phyloP scores from a whole-genome alignment of 2,888 invertebrate species.

The Aleiodes testaceus region DNA sequence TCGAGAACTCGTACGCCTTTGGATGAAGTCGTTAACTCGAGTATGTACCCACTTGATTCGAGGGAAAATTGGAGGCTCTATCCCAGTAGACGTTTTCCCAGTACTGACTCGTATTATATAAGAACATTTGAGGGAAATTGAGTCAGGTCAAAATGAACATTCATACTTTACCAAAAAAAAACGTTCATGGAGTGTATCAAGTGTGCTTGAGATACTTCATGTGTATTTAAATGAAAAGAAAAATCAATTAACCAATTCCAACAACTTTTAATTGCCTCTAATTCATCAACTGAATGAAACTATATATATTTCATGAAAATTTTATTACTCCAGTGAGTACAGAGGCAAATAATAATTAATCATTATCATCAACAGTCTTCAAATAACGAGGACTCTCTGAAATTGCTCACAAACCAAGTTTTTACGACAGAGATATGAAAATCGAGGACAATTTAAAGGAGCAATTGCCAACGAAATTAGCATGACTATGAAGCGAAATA shows the following conservation, averaged over 20 bases:
- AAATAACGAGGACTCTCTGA: conserved; percentile 20
- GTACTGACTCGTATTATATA: conserved; percentile 17
- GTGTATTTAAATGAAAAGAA: no score
- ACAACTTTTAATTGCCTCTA: neutral
- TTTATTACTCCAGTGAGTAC: neutral
- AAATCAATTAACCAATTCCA: neutral
- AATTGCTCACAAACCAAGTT: conserved; percentile 21
- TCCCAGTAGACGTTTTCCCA: conserved; percentile 11
- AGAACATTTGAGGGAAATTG: conserved; percentile 16
- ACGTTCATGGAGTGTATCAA: conserved; percentile 3
- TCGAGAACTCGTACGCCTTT: conserved; percentile 36
- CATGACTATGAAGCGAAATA: conserved; percentile 27
- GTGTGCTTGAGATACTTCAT: neutral
- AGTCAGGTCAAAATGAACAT: conserved; percentile 12
- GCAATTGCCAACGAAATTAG: conserved; percentile 30
- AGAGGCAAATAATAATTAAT: conserved; percentile 14
- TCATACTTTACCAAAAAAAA: conserved; percentile 2
- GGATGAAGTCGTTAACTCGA: conserved; percentile 66
- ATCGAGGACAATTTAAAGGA: conserved; percentile 22
- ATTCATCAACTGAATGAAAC: neutral
- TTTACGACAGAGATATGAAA: conserved; percentile 31
- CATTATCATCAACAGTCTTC: conserved; percentile 12
- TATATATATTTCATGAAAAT: neutral
- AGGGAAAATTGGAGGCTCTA: conserved; percentile 57
- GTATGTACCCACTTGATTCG: conserved; percentile 63